Evolutionary conservation across 2,797 vertebrate genomes (phyloP).

Genomic region (Hippocampus kuda): DNA sequence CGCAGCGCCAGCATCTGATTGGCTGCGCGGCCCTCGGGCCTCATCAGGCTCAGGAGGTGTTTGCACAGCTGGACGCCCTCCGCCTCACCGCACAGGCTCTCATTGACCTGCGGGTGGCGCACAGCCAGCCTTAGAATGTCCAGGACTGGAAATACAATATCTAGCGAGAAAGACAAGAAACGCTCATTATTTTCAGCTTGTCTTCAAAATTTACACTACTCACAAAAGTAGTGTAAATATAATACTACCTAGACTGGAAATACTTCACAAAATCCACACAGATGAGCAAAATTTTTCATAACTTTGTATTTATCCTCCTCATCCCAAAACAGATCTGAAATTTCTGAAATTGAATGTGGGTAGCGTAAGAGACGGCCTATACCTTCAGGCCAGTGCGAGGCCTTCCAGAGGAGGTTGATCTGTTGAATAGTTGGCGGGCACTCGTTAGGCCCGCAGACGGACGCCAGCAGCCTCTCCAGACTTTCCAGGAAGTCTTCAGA

Average conservation of each 20-base stretch:
- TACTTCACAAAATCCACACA: too few relatives aligned
- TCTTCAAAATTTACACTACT: too few relatives aligned
- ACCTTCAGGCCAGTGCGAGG: conserved; percentile 94
- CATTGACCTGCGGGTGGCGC: conserved; percentile 85
- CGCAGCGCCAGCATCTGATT: conserved; percentile 94
- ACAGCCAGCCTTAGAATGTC: conserved; percentile 91
- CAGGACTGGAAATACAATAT: conserved; percentile 93
- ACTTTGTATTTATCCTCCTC: too few relatives aligned
- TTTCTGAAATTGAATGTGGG: too few relatives aligned
- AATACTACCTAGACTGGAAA: too few relatives aligned
- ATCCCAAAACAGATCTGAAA: background rate
- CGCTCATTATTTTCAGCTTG: background rate
- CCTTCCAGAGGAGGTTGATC: conserved; percentile 83
- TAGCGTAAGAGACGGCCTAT: conserved; percentile 13
- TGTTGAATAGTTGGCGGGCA: conserved; percentile 73
- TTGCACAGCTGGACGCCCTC: conserved; percentile 80
- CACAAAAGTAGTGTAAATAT: too few relatives aligned
- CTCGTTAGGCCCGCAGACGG: conserved; percentile 67
- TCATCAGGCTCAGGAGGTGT: conserved; percentile 84
- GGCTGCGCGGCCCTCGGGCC: conserved; percentile 78
- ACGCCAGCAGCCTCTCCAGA: conserved; percentile 74
- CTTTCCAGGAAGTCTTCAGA: conserved; percentile 75
- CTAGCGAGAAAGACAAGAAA: conserved; percentile 47
- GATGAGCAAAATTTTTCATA: too few relatives aligned
- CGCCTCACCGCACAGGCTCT: conserved; percentile 84